A percentile compares a stretch with the other conserved stretches of the same genome.
Evolutionary conservation across 2,797 vertebrate genomes (phyloP).

Genomic region (Chromis chromis): DNA sequence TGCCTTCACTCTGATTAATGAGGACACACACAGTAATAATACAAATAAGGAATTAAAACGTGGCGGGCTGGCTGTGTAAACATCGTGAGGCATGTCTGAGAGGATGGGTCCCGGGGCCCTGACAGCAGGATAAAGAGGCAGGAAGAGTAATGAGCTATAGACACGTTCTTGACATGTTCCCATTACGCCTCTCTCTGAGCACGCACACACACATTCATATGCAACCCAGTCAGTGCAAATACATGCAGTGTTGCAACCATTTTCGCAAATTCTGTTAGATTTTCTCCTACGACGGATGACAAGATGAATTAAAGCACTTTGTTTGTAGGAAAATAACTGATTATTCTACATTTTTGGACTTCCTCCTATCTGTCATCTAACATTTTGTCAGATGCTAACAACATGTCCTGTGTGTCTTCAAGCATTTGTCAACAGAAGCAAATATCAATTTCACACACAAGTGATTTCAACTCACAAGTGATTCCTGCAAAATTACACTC

Average conservation of each 20-base stretch:
- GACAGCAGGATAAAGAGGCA: conserved; percentile 79
- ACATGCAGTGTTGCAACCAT: conserved; percentile 16
- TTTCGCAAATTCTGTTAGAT: too few relatives aligned
- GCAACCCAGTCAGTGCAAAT: background rate
- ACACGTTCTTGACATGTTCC: conserved; percentile 79
- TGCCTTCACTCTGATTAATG: conserved; percentile 81
- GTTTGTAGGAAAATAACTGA: background rate
- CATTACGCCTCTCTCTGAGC: conserved; percentile 68
- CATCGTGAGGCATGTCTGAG: conserved; percentile 75
- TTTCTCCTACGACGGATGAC: background rate
- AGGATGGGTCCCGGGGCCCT: conserved; percentile 80
- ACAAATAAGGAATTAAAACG: conserved; percentile 81
- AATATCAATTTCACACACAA: conserved; percentile 56
- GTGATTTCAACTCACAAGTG: too few relatives aligned
- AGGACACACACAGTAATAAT: conserved; percentile 79
- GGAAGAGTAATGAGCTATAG: conserved; percentile 81
- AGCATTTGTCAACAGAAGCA: conserved; percentile 56
- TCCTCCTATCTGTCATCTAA: conserved; percentile 38
- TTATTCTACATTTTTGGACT: background rate
- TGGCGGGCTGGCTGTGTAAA: conserved; percentile 81
- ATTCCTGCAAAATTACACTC: conserved; percentile 32
- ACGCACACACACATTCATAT: conserved; percentile 13
- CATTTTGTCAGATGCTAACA: conserved; percentile 47
- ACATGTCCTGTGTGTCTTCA: conserved; percentile 40
- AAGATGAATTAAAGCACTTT: background rate